Conservation (phyloP, 2,888 invertebrate species). For the Shargacucullia verbasci region DNA sequence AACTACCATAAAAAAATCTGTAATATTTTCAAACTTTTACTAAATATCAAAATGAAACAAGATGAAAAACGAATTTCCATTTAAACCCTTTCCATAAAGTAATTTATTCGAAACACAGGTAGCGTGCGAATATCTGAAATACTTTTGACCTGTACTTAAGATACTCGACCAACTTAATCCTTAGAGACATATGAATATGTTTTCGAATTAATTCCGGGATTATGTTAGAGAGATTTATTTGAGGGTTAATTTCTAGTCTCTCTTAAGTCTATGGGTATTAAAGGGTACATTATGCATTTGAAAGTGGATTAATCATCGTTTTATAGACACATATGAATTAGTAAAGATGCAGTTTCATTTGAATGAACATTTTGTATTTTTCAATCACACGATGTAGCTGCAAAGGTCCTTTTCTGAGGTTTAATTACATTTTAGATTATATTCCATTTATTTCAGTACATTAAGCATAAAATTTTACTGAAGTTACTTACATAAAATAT, state of each 20-base stretch:
- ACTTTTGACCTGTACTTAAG: slow-evolving; percentile 54
- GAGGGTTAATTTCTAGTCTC: slow-evolving; percentile 43
- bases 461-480: too few species aligned
- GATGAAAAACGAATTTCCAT: slow-evolving; percentile 29
- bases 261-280: slow-evolving; percentile 17
- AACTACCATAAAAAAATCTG: background rate
- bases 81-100: slow-evolving; percentile 28
- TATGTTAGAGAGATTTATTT: slow-evolving; percentile 52
- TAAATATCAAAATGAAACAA: slow-evolving; percentile 16
- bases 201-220: slow-evolving; percentile 58
- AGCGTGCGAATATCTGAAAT: slow-evolving; percentile 34
- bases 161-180: slow-evolving; percentile 50
- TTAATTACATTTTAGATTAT: too few species aligned
- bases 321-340: too few species aligned
- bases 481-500: too few species aligned
- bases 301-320: too few species aligned
- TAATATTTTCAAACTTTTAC: background rate
- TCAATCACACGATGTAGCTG: too few species aligned
- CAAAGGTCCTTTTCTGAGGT: too few species aligned
- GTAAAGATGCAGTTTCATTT: too few species aligned
- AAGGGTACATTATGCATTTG: slow-evolving; percentile 16
- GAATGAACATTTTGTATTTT: too few species aligned
- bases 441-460: too few species aligned
- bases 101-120: slow-evolving; percentile 42
- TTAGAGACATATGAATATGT: slow-evolving; percentile 56